Evolutionary conservation across 2,113 vertebrate species (phyloP), one percentile per base, ranked within the genome.

Genomic region (Pyrgilauda ruficollis): DNA sequence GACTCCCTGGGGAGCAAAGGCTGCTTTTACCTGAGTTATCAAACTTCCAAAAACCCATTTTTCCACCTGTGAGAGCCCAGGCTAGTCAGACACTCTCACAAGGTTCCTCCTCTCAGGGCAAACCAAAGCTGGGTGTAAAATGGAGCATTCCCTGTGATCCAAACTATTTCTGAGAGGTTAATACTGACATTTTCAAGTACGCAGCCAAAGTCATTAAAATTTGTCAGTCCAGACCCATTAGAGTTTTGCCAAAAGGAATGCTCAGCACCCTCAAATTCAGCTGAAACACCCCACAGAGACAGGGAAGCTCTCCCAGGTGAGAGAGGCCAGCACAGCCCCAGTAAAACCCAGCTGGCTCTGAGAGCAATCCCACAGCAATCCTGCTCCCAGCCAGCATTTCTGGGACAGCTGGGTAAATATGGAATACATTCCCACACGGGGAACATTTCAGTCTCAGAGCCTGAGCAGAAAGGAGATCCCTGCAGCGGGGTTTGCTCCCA

Each of bases 41-140:
- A 30, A n/a, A 37, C 63, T 12, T 27, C 13, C 13, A 80, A 16
- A 35, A 61, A 24, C 22, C 55, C 55, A 39, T 8, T 30, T 49
- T n/a, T 28, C 21, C 30, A 13, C 27, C 44, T 27, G 15, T 2
- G 2, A 33, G 21, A 43, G 15, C 59, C 55, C 69, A 81, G 33
- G 30, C 30, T 21, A 21, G 46, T 21, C 4, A 27, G 33, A 12
- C 24, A 41, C 49, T 7, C 3, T 7, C 3, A 18, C 0, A 15
- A 47, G 28, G 22, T 24, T n/a, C 56, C 64, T 84, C n/a, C n/a
- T 9, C 53, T 79, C 58, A 68, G 27, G 53, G 24, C 67, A 76
- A 67, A 18, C 33, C 35, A 56, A 43, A 55, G 33, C 4, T 22
- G 11, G 56, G 24, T 5, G n/a, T 4, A 50, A 84, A 70, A 43